Conservation (phyloP, 2,113 vertebrate genomes). For the Pelecanoides urinatrix region DNA sequence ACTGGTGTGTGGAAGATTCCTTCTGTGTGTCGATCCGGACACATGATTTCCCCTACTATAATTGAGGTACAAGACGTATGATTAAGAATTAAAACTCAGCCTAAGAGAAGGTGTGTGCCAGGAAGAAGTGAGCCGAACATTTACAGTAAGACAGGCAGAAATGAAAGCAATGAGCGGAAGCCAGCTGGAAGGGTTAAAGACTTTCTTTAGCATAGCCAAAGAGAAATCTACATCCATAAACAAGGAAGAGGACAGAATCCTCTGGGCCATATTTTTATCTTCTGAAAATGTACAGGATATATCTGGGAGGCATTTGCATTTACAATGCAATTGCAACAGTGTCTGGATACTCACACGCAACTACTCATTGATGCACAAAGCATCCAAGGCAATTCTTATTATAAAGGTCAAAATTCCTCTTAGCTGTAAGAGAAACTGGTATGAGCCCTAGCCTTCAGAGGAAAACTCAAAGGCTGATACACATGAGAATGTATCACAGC, state of each 20-base stretch:
- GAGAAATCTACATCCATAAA: background rate
- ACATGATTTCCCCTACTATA: background rate
- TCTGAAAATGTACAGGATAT: background rate
- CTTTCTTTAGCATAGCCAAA: background rate
- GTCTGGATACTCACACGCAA: background rate
- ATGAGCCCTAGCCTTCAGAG: background rate
- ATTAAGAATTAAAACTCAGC: slow-evolving; percentile 24
- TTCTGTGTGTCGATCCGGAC: background rate
- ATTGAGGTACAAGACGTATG: background rate
- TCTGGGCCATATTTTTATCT: background rate
- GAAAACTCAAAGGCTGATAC: background rate
- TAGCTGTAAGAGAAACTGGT: background rate
- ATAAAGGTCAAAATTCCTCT: background rate
- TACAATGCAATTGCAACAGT: background rate
- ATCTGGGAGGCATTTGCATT: background rate
- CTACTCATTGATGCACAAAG: background rate
- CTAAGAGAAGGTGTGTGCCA: background rate
- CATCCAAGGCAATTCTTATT: background rate
- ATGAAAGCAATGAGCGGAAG: background rate
- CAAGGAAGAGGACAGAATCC: background rate
- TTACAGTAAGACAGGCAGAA: background rate
- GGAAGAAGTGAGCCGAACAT: background rate
- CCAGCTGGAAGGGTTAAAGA: slow-evolving; percentile 14
- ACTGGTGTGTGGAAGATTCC: background rate
- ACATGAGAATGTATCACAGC: background rate